A percentile compares a stretch with the other conserved stretches of the same genome.
phyloP scores from a whole-genome alignment of 2,113 vertebrate species.

The Pachycephala philippinensis region DNA sequence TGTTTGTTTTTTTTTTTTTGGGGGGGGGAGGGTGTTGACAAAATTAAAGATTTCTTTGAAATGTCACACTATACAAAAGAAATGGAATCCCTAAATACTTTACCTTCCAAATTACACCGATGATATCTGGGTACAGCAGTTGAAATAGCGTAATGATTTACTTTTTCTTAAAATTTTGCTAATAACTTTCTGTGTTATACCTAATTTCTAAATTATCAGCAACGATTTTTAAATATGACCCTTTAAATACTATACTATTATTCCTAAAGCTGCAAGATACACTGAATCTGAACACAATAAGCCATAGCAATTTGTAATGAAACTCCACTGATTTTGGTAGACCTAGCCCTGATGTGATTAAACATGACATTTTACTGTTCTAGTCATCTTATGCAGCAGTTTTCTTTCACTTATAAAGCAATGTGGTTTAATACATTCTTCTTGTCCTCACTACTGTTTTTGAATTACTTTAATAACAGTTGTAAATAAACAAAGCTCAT shows the following conservation, averaged over 20 bases:
- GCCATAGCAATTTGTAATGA: not conserved
- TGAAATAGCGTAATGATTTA: not conserved
- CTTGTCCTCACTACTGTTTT: not conserved
- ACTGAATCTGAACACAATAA: not conserved
- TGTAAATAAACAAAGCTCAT: conserved; percentile 18
- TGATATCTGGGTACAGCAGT: not conserved
- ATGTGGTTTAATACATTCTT: conserved; percentile 1
- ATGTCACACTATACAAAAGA: not conserved
- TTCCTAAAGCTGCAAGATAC: not conserved
- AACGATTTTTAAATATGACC: not conserved
- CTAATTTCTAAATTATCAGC: not conserved
- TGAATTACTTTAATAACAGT: conserved; percentile 39
- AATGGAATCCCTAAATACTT: not conserved
- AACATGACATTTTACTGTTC: conserved; percentile 6
- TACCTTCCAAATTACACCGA: not conserved
- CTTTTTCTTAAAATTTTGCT: not conserved
- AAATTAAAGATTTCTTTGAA: not conserved
- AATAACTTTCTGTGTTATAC: not conserved
- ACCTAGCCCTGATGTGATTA: not conserved
- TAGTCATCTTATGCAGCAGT: not conserved
- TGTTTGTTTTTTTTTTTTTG: not conserved
- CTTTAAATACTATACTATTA: not conserved
- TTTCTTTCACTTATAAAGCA: conserved; percentile 16
- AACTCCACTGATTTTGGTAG: not conserved
- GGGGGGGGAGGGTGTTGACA: not conserved